Base-by-base conservation (phyloP, 2,113 vertebrate species). In the Tachycineta bicolor region DNA sequence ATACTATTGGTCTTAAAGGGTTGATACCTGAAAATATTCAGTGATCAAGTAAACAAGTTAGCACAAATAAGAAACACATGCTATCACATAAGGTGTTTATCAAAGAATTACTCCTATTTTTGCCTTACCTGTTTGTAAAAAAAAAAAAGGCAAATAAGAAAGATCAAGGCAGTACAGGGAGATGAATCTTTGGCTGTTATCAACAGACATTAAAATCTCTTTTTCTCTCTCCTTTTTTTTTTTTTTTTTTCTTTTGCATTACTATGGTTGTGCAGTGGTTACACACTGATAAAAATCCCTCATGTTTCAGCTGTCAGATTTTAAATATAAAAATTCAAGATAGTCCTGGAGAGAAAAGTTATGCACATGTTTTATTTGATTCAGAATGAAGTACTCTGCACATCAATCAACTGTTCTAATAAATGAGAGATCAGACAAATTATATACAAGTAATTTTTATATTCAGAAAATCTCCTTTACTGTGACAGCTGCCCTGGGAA, bases 341-440 rank as follows among this genome's bases (percentile, higher is more conserved):
- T 25, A 85, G 44, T 95, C 26, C 49, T 92, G 76, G 28, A 83
- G n/a, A 95, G 70, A 91, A 68, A 94, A 93, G 79, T 74, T 90
- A 92, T 43, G 59, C 59, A 94, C 37, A 68, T 50, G 37, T 77
- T 94, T 85, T 90, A 92, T 80, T 86, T 92, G 25, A 90, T 88
- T 85, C 75, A 83, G 63, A 93, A 88, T 65, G 0, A 94, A 92
- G 63, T 70, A 77, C 24, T 92, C 68, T 55, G 50, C 59, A 70
- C 76, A 93, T 93, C 76, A 94, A 78, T 90, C 89, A 92, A 74
- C 47, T 83, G 16, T 70, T 90, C 68, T 94, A 95, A 89, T 93
- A 88, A 93, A 67, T 68, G 64, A 90, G 14, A 39, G 91, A 86
- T 83, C 37, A 69, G 83, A 70, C 47, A 86, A 95, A 89, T 56